phyloP scores from a whole-genome alignment of 2,888 invertebrate species.

The Eupeodes latifasciatus region DNA sequence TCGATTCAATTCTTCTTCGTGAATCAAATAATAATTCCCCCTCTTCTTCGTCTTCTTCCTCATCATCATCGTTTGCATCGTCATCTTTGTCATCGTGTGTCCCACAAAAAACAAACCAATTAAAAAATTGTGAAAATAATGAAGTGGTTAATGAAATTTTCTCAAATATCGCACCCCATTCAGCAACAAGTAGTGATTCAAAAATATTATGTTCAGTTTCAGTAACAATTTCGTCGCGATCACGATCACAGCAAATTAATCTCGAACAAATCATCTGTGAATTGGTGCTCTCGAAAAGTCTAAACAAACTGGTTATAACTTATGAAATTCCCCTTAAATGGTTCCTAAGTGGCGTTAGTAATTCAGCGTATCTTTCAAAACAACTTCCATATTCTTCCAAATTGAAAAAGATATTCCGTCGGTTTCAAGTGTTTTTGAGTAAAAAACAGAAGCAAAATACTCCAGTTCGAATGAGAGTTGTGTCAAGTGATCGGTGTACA shows the following conservation, averaged over 20 bases:
- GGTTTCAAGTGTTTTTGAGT: slow-evolving; percentile 61
- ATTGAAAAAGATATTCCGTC: slow-evolving; percentile 44
- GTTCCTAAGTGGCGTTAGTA: slow-evolving; percentile 69
- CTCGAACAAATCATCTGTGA: slow-evolving; percentile 71
- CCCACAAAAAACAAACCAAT: slow-evolving; percentile 23
- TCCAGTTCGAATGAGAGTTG: slow-evolving; percentile 33
- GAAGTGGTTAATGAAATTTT: slow-evolving; percentile 60
- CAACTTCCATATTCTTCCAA: slow-evolving; percentile 22
- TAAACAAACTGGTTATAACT: slow-evolving; percentile 78
- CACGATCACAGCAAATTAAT: slow-evolving; percentile 66
- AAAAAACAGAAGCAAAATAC: not conserved
- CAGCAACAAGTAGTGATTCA: slow-evolving; percentile 16
- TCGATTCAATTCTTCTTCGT: slow-evolving; percentile 77
- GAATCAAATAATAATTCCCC: slow-evolving; percentile 41
- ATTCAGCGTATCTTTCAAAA: slow-evolving; percentile 30
- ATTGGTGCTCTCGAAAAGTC: slow-evolving; percentile 77
- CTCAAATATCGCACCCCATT: slow-evolving; percentile 73
- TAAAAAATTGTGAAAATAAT: slow-evolving; percentile 38
- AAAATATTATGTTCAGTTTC: not conserved
- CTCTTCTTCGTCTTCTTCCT: not conserved
- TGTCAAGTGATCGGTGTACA: slow-evolving; percentile 32
- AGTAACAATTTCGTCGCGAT: not conserved
- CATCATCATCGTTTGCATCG: not conserved
- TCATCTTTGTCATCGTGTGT: not conserved
- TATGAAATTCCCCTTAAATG: slow-evolving; percentile 77